A percentile compares a stretch with the other conserved stretches of the same genome.
Evolutionary conservation across 2,113 vertebrate species (phyloP).

Genomic region (Stegastes partitus): DNA sequence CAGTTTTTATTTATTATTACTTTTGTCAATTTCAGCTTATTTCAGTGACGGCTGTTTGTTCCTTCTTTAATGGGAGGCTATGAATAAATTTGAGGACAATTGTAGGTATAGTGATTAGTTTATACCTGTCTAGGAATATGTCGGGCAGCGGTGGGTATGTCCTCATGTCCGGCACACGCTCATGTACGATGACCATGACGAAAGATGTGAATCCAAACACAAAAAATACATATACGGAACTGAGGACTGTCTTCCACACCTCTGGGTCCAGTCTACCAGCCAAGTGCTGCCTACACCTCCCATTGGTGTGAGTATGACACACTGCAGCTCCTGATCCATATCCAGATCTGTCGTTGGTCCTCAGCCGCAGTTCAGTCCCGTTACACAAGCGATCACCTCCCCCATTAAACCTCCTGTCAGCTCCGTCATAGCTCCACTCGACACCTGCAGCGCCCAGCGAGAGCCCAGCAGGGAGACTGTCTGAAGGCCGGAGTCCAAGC

Average conservation of each 20-base stretch:
- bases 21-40: no score
- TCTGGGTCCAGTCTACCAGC: constrained; percentile 91
- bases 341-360: constrained; percentile 82
- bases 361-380: constrained; percentile 75
- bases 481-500: constrained; percentile 84
- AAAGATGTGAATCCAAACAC: constrained; percentile 97
- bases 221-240: constrained; percentile 92
- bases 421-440: constrained; percentile 41
- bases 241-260: constrained; percentile 95
- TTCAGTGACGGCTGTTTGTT: no score
- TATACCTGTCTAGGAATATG: constrained; percentile 96
- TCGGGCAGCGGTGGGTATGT: constrained; percentile 97
- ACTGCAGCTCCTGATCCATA: constrained; percentile 78
- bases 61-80: no score
- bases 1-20: no score
- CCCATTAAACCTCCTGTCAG: constrained; percentile 87
- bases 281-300: constrained; percentile 87
- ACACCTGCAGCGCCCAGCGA: not conserved
- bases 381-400: constrained; percentile 75
- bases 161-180: constrained; percentile 96
- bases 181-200: constrained; percentile 97
- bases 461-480: constrained; percentile 52
- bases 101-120: no score
- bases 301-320: constrained; percentile 89
- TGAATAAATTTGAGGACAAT: no score